Evolutionary conservation across 1,140 invertebrate genomes (phyloP).

Genomic region (Drosophila pectinifera): DNA sequence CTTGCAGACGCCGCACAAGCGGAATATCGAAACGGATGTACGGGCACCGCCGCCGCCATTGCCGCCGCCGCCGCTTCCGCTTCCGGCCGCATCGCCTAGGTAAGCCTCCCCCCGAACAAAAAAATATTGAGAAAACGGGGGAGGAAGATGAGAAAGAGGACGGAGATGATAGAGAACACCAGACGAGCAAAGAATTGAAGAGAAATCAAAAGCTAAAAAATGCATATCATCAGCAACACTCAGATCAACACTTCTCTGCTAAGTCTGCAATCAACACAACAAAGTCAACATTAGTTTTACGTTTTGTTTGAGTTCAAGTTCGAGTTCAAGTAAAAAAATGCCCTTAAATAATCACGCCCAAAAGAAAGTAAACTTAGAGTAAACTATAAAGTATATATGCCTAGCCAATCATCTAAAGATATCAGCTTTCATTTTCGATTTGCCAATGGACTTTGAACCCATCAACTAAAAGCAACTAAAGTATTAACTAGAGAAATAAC

Average conservation of each 20-base stretch:
- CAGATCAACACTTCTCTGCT: conserved; percentile 73
- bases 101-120: conserved; percentile 57
- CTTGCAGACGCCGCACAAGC: conserved; percentile 80
- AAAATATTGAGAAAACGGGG: conserved; percentile 10
- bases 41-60: conserved; percentile 73
- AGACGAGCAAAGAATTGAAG: conserved; percentile 65
- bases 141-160: conserved; percentile 31
- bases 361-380: conserved; percentile 32
- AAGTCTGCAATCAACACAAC: conserved; percentile 74
- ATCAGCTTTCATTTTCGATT: conserved; percentile 43
- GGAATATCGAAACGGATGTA: conserved; percentile 69
- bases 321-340: conserved; percentile 40
- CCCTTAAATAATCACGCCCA: conserved; percentile 71
- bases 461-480: conserved; percentile 34
- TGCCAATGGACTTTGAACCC: conserved; percentile 61
- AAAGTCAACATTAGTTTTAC: conserved; percentile 26
- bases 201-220: conserved; percentile 38
- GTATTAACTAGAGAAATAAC: conserved; percentile 25
- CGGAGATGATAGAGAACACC: conserved; percentile 19
- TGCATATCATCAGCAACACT: conserved; percentile 80
- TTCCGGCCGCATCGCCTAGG: conserved; percentile 78
- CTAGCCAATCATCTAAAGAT: conserved; percentile 17
- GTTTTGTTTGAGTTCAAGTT: conserved; percentile 46
- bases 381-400: conserved; percentile 15
- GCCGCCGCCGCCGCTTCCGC: conserved; percentile 74